phyloP scores from a whole-genome alignment of 2,797 vertebrate species.

The Phrynocephalus vlangalii region DNA sequence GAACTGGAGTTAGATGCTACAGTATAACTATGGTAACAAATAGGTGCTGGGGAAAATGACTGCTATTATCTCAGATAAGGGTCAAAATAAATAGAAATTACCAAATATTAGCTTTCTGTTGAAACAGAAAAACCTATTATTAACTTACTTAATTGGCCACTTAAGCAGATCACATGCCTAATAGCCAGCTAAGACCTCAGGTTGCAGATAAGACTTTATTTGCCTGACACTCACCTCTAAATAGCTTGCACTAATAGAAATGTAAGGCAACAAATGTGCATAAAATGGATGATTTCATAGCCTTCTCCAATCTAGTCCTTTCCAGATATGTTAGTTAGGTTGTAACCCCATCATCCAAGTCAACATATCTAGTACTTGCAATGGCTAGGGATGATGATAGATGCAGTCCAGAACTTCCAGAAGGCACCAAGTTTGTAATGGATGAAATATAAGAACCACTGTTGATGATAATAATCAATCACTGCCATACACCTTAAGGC shows the following conservation, averaged over 20 bases:
- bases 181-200: constrained; percentile 1
- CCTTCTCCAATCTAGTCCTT: not conserved
- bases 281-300: not conserved
- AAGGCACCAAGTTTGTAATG: not conserved
- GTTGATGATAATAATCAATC: not conserved
- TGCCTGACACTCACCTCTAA: not conserved
- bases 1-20: constrained; percentile 24
- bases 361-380: not conserved
- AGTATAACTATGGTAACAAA: constrained; percentile 9
- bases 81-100: constrained; percentile 34
- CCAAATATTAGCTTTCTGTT: constrained; percentile 14
- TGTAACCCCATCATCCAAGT: not conserved
- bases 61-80: constrained; percentile 17
- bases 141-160: constrained; percentile 28
- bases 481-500: not conserved
- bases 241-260: not conserved
- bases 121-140: constrained; percentile 34
- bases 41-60: constrained; percentile 13
- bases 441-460: not conserved
- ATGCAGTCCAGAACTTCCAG: not conserved
- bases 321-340: not conserved
- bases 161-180: constrained; percentile 27
- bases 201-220: constrained; percentile 6
- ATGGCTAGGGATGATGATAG: not conserved
- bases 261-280: not conserved